Evolutionary conservation across 2,888 invertebrate species (phyloP).

Genomic region (Eueremaeus valkanovi): DNA sequence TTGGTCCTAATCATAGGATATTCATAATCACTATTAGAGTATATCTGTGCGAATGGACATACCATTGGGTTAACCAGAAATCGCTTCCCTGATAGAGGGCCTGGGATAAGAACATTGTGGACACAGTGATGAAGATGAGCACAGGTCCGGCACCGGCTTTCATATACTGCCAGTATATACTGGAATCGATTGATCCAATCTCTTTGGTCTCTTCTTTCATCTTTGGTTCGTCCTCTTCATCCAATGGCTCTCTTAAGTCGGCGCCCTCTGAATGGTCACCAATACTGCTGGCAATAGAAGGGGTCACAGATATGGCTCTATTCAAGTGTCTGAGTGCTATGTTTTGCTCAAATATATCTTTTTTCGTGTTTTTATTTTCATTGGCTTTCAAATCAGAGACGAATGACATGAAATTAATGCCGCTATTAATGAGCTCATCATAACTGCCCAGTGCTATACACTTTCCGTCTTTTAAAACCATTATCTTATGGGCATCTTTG

Average conservation of each 20-base stretch:
- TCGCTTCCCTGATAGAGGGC: constrained; percentile 46
- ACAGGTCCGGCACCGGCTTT: constrained; percentile 52
- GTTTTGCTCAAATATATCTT: constrained; percentile 41
- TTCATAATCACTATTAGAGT: constrained; percentile 48
- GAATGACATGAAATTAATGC: constrained; percentile 45
- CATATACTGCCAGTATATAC: constrained; percentile 53
- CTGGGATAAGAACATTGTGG: constrained; percentile 53
- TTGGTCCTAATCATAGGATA: constrained; percentile 45
- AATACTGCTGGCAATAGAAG: constrained; percentile 18
- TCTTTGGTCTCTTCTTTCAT: constrained; percentile 36
- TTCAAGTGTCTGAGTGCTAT: constrained; percentile 39
- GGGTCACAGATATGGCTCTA: neutral
- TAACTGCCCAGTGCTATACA: constrained; percentile 46
- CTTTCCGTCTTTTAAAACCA: constrained; percentile 52
- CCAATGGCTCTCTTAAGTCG: neutral
- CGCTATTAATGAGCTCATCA: constrained; percentile 43
- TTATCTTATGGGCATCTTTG: constrained; percentile 52
- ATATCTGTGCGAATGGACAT: constrained; percentile 39
- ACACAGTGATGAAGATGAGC: constrained; percentile 48
- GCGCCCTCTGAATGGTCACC: neutral
- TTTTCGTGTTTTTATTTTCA: constrained; percentile 33
- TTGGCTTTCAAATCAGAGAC: neutral
- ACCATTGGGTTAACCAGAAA: constrained; percentile 47
- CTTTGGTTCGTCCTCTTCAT: constrained; percentile 21
- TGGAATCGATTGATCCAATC: constrained; percentile 49